Percentiles rank a stretch among this genome's conserved stretches.
These are phyloP conservation scores for Drosophila setosimentum DNA, from an alignment of 2,888 invertebrate species.

Conservation along the genomic window DNA sequence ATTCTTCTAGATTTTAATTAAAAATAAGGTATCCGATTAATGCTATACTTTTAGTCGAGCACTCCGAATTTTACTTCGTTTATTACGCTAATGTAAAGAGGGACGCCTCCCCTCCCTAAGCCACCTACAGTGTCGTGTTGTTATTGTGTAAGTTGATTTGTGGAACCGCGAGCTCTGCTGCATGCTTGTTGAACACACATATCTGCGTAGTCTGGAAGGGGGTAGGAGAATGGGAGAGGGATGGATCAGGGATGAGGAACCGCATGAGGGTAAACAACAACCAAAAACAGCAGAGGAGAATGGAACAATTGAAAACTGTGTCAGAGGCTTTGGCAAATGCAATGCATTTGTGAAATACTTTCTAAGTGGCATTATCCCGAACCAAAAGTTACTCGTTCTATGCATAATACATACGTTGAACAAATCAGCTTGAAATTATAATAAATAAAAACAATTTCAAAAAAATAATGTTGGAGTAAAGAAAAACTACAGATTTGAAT, in stretches of 20 bases:
- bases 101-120: neutral
- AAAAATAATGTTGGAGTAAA: neutral
- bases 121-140: conserved; percentile 17
- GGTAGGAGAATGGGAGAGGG: neutral
- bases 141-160: conserved; percentile 53
- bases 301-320: conserved; percentile 65
- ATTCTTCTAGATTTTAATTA: neutral
- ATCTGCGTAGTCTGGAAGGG: conserved; percentile 8
- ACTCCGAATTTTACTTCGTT: conserved; percentile 25
- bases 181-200: conserved; percentile 23
- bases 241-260: neutral
- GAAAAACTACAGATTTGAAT: neutral
- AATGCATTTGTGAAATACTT: conserved; percentile 70
- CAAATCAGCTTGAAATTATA: conserved; percentile 8
- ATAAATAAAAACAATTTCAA: neutral
- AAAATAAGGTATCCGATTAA: neutral
- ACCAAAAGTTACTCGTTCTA: conserved; percentile 27
- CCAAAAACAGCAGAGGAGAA: conserved; percentile 28
- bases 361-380: conserved; percentile 66
- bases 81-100: conserved; percentile 70
- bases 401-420: conserved; percentile 16
- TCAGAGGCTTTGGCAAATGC: conserved; percentile 59
- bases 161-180: conserved; percentile 17
- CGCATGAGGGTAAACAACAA: conserved; percentile 5
- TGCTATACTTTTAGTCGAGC: conserved; percentile 8